Base-by-base conservation (phyloP, 2,797 vertebrate species). In the Hybognathus amarus region DNA sequence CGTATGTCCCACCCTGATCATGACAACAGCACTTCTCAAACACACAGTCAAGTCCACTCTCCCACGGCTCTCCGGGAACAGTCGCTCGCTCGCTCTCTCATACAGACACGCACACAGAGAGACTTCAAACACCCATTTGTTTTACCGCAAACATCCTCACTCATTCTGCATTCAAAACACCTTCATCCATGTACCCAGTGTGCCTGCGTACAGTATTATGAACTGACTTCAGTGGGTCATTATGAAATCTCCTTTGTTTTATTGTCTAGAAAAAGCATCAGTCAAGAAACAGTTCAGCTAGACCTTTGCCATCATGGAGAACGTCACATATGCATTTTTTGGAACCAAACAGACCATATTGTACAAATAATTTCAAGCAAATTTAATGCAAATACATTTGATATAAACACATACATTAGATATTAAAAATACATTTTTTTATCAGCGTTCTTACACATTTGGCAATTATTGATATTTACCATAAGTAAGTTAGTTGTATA, bases 401-500 rank as follows among this genome's bases (percentile, higher is more conserved):
- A 87, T 86, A 92, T 87, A 79, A 89, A 92, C 86, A 90, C 89
- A 93, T 88, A 83, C 89, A 91, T 91, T 87, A 88, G 88, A 93
- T 94, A 93, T 91, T 91, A 92, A 86, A 90, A 87, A 87, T 93
- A 94, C 90, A 89, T 90, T 85, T 80, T 90, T 80, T 90, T 89
- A 89, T 92, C 91, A 91, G 93, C 89, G 81, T 87, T 92, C 90
- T 94, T 94, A 96, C 92, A 94, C 89, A 90, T 90, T 89, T 91
- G 92, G 91, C 93, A 94, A 93, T 92, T 94, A 93, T 87, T 93
- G 92, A 91, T 91, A 90, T 93, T 92, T 80, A 79, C 92, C 92
- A 92, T 94, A 94, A 91, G 94, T 93, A 94, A 95, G 95, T 96
- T 95, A 95, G 94, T 95, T 91, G 91, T 95, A 95, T 94, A 95